A percentile compares a stretch with the other conserved stretches of the same genome.
These are phyloP conservation scores for Ormyrus pomaceus DNA, from an alignment of 2,888 invertebrate species.

Conservation along the genomic window DNA sequence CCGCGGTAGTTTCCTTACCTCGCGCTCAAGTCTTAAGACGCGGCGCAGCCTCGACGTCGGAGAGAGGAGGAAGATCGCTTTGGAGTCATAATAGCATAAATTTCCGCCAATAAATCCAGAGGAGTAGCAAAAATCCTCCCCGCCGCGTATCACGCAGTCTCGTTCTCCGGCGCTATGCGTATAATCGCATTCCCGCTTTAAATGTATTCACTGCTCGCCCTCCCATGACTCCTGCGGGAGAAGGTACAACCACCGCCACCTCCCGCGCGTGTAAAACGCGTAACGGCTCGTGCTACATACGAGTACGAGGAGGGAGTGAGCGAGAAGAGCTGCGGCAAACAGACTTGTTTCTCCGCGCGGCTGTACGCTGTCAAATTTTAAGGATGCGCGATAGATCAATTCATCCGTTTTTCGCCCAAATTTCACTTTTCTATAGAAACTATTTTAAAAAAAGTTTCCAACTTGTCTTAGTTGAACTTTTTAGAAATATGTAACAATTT, in stretches of 20 bases:
- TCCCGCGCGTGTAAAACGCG: slow-evolving; percentile 51
- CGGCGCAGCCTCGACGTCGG: neutral
- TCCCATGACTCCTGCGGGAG: slow-evolving; percentile 42
- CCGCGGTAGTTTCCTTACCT: slow-evolving; percentile 9
- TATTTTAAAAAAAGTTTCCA: no score
- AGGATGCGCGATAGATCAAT: neutral
- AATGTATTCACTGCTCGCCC: slow-evolving; percentile 68
- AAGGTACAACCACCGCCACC: slow-evolving; percentile 23
- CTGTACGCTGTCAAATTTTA: slow-evolving; percentile 11
- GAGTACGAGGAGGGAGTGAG: slow-evolving; percentile 26
- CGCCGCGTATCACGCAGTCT: slow-evolving; percentile 13
- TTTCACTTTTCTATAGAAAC: neutral
- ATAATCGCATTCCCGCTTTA: slow-evolving; percentile 72
- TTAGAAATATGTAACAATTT: no score
- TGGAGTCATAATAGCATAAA: slow-evolving; percentile 64
- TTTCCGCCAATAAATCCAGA: slow-evolving; percentile 71
- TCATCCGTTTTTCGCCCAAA: neutral
- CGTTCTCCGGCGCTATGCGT: slow-evolving; percentile 44
- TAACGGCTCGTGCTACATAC: slow-evolving; percentile 50
- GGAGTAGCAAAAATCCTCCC: slow-evolving; percentile 59
- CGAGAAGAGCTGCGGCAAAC: neutral
- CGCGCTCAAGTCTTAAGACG: slow-evolving; percentile 27
- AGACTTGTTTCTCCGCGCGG: neutral
- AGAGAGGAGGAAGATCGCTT: slow-evolving; percentile 16
- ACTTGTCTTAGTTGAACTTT: no score